phyloP scores from a whole-genome alignment of 2,113 vertebrate species.

The Apaloderma vittatum region DNA sequence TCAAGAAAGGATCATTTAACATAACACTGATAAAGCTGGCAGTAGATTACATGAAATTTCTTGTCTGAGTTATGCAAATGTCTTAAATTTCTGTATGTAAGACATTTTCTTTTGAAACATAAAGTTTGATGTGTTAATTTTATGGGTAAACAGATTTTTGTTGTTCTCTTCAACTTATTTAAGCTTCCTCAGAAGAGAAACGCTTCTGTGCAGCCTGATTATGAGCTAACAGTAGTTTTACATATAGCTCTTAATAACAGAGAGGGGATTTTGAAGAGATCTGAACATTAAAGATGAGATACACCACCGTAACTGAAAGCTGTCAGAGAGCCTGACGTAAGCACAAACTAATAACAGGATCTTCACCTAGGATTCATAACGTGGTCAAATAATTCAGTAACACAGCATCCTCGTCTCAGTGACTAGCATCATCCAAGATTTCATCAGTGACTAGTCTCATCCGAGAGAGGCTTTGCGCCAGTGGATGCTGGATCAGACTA shows the following conservation, averaged over 20 bases:
- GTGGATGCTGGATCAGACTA: not conserved
- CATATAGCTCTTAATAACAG: not conserved
- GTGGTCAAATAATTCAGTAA: not conserved
- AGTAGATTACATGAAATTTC: not conserved
- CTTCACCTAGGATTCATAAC: not conserved
- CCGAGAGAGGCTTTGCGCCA: not conserved
- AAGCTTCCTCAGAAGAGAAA: not conserved
- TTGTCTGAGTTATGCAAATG: not conserved
- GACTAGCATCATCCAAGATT: not conserved
- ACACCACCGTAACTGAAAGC: not conserved
- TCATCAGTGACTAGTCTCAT: not conserved
- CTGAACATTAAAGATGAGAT: not conserved
- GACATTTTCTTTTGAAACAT: not conserved
- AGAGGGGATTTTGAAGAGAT: not conserved
- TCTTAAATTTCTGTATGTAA: not conserved
- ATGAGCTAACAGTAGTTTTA: not conserved
- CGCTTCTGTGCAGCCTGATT: not conserved
- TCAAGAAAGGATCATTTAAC: not conserved
- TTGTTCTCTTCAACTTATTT: not conserved
- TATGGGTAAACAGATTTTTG: not conserved
- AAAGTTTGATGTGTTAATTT: not conserved
- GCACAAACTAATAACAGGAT: not conserved
- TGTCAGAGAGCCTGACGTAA: not conserved
- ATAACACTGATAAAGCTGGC: slow-evolving; percentile 1
- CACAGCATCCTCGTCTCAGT: not conserved